Base-by-base conservation (phyloP, 2,797 vertebrate species). In the Yasuhikotakia modesta region DNA sequence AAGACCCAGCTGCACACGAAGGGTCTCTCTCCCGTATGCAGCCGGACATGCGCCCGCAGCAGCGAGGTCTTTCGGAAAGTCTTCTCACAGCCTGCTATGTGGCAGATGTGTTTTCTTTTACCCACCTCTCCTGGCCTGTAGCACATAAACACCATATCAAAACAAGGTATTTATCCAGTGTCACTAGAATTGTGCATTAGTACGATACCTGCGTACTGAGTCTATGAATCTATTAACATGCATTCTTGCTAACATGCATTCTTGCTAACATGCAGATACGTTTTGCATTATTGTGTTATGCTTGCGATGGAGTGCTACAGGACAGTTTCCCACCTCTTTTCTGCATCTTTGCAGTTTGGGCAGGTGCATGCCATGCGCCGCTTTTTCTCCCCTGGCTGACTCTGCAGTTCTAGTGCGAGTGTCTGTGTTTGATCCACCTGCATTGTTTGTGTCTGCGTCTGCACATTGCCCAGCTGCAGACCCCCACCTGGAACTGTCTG, bases 1-100 rank as follows among this genome's bases (percentile, higher is more conserved):
- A 96, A 96, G 11, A 98, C 94, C 97, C 97, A 99, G 91, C 94
- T 97, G 91, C 97, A 99, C 83, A 95, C 96, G 0, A 98, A 99
- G 2, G 97, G 97, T 2, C 97, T 86, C 84, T 99, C 97, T 0
- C 97, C 97, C 0, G 97, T 99, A 91, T 99, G 97, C 87, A 98
- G 88, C 50, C 97, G 93, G 78, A 99, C 97, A 0, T 99, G 97
- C 0, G 97, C 97, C 43, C 97, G 90, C 83, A 98, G 93, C 86
- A 99, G 87, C 0, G 97, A 98, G 0, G 97, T 99, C 89, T 98
- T 99, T 79, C 97, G 93, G 90, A 99, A 98, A 0, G 96, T 98
- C 86, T 96, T 96, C 57, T 97, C 97, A 0, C 97, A 99, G 85
- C 97, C 97, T 0, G 95, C 94, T 85, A 99, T 95, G 68, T 99